Conservation (phyloP, 2,888 invertebrate genomes). For the Sarcophaga rosellei region DNA sequence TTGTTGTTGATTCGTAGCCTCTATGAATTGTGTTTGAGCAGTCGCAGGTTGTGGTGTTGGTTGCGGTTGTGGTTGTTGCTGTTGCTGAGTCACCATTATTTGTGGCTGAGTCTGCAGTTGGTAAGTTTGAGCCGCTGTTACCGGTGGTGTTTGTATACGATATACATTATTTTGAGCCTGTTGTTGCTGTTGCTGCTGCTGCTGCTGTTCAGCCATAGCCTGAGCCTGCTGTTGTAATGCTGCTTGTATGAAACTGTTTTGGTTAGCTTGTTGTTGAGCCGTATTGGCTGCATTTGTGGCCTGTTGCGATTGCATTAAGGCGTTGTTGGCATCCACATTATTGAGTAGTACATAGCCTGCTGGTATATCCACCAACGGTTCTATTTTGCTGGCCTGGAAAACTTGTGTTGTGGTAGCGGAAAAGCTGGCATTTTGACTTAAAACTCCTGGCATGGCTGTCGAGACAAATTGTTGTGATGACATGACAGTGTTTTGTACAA, state of each 20-base stretch:
- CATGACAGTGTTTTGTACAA: conserved; percentile 94
- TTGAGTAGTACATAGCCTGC: conserved; percentile 88
- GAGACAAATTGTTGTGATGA: conserved; percentile 93
- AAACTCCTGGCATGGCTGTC: conserved; percentile 89
- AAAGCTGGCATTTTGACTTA: conserved; percentile 91
- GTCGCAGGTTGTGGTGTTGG: conserved; percentile 52
- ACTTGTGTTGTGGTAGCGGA: conserved; percentile 89
- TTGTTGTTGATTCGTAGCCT: background rate
- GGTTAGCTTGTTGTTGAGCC: conserved; percentile 50
- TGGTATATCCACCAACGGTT: conserved; percentile 89
- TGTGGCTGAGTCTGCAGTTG: conserved; percentile 71
- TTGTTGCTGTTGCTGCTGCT: conserved; percentile 63
- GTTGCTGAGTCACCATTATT: conserved; percentile 57
- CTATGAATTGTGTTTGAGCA: conserved; percentile 45
- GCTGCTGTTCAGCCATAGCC: conserved; percentile 57
- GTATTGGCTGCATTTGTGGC: conserved; percentile 32
- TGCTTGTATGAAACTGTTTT: conserved; percentile 61
- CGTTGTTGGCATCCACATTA: conserved; percentile 82
- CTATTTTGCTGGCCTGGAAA: conserved; percentile 89
- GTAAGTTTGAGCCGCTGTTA: conserved; percentile 64
- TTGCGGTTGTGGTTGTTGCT: conserved; percentile 42
- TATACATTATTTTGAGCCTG: conserved; percentile 69
- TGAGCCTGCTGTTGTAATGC: conserved; percentile 65
- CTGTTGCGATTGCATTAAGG: conserved; percentile 55
- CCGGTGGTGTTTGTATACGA: conserved; percentile 67